A percentile compares a stretch with the other conserved stretches of the same genome.
phyloP scores from a whole-genome alignment of 2,797 vertebrate genomes.

The Leontopithecus rosalia region DNA sequence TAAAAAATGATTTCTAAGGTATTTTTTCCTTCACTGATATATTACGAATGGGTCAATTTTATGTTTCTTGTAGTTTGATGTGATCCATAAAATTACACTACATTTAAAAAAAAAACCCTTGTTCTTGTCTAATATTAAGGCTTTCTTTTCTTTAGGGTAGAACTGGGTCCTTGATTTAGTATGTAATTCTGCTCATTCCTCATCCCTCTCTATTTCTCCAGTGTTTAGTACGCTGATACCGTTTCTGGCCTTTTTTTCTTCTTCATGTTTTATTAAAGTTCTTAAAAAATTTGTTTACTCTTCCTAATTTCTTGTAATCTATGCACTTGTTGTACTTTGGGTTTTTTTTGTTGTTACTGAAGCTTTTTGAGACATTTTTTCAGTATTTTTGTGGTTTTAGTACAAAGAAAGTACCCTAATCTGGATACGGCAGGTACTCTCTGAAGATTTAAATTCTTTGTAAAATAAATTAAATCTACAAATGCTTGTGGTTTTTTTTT shows the following conservation, averaged over 20 bases:
- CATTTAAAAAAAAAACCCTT: background rate
- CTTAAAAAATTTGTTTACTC: background rate
- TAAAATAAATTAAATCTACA: constrained; percentile 21
- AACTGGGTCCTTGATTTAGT: background rate
- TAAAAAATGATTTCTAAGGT: background rate
- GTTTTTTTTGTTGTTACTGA: constrained; percentile 36
- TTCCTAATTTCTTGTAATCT: constrained; percentile 27
- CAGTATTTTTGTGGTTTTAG: constrained; percentile 47
- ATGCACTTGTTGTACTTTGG: background rate
- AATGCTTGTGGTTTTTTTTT: background rate
- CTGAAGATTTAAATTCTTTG: constrained; percentile 36
- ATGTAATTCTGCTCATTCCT: background rate
- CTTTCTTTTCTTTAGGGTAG: background rate
- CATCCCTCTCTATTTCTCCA: background rate
- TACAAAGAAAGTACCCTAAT: constrained; percentile 13
- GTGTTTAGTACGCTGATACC: background rate
- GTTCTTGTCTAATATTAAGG: background rate
- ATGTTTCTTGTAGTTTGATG: background rate
- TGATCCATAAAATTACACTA: background rate
- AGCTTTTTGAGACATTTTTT: constrained; percentile 6
- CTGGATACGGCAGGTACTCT: background rate
- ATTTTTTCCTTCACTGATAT: constrained; percentile 5
- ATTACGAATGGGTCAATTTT: background rate
- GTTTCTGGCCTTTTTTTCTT: background rate
- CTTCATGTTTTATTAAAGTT: background rate